Conservation (phyloP, 2,888 invertebrate genomes). For the Urechis unicinctus region DNA sequence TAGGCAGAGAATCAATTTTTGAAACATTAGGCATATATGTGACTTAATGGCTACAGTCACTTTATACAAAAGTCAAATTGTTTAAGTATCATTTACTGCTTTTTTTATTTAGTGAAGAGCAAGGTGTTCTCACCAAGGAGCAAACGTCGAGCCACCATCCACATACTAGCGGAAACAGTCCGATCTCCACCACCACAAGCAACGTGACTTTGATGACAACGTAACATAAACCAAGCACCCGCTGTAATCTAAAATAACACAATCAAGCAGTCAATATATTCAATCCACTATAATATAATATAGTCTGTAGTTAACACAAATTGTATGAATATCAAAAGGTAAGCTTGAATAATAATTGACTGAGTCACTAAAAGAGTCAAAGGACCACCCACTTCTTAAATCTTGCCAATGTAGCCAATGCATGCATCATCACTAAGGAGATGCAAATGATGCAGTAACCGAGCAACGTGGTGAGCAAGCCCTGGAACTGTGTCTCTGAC, state of each 20-base stretch:
- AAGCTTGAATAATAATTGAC: not conserved
- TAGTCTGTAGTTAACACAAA: no score
- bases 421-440: slow-evolving; percentile 74
- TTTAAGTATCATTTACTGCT: no score
- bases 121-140: no score
- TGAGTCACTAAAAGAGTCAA: no score
- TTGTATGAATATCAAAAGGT: not conserved
- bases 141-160: slow-evolving; percentile 99
- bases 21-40: slow-evolving; percentile 98
- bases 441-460: slow-evolving; percentile 90
- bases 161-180: slow-evolving; percentile 90
- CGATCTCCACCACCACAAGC: slow-evolving; percentile 92
- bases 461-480: slow-evolving; percentile 81
- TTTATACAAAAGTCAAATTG: no score
- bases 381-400: no score
- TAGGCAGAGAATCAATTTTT: slow-evolving; percentile 84
- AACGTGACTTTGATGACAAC: slow-evolving; percentile 71
- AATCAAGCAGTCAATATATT: slow-evolving; percentile 48
- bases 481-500: slow-evolving; percentile 80
- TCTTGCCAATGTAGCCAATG: slow-evolving; percentile 57
- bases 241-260: slow-evolving; percentile 20
- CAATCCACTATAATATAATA: slow-evolving; percentile 55
- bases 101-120: no score
- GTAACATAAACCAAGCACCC: slow-evolving; percentile 64
- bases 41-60: no score